These are phyloP conservation scores for Ophioninae sp. DNA, from an alignment of 2,888 invertebrate species.

Conservation along the genomic window DNA sequence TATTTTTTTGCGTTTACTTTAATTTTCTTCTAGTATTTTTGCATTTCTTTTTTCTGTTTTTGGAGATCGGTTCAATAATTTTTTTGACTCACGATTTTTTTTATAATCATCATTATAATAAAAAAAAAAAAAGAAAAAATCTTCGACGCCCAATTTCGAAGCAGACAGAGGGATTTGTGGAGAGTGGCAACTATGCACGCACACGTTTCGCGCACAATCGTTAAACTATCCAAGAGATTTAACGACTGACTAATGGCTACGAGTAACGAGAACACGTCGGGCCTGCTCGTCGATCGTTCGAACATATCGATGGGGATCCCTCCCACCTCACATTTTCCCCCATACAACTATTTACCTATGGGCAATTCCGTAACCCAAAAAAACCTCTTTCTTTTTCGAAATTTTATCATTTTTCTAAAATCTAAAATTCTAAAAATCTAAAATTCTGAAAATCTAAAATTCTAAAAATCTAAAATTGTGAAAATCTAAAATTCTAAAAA, in stretches of 20 bases:
- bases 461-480: too few relatives aligned
- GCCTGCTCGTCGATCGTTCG: constrained; percentile 52
- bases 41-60: too few relatives aligned
- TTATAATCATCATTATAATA: neutral
- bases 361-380: neutral
- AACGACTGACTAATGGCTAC: constrained; percentile 63
- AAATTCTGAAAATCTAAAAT: too few relatives aligned
- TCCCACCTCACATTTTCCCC: constrained; percentile 26
- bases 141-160: constrained; percentile 51
- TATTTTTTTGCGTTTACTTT: too few relatives aligned
- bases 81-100: constrained; percentile 30
- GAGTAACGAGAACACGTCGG: constrained; percentile 60
- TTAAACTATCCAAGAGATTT: constrained; percentile 64
- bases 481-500: too few relatives aligned
- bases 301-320: constrained; percentile 44
- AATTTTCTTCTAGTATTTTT: too few relatives aligned
- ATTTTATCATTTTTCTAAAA: neutral
- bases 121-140: constrained; percentile 32
- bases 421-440: too few relatives aligned
- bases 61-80: too few relatives aligned
- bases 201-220: constrained; percentile 49
- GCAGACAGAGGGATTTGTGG: constrained; percentile 20
- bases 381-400: neutral
- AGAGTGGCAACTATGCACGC: constrained; percentile 50
- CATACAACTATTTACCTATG: constrained; percentile 5